These are phyloP conservation scores for Calyptomena viridis DNA, from an alignment of 2,113 vertebrate genomes.

Conservation along the genomic window DNA sequence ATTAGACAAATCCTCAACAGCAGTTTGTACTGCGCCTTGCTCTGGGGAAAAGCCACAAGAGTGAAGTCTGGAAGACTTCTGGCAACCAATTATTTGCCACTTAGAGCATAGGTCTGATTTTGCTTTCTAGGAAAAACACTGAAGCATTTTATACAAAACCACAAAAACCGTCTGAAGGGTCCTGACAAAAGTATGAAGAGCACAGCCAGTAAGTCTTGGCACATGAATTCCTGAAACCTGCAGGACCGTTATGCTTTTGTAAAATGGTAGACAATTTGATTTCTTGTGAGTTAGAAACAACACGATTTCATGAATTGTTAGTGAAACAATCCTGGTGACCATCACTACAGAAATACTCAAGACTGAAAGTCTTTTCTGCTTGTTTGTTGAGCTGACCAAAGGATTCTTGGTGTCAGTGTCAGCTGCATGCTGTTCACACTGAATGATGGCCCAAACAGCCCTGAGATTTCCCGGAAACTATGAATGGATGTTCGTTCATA, in stretches of 20 bases:
- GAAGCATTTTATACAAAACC: neutral
- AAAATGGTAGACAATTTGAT: neutral
- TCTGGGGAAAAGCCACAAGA: neutral
- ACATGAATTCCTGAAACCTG: neutral
- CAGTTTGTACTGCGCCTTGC: neutral
- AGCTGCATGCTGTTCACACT: fast-evolving
- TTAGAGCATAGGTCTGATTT: neutral
- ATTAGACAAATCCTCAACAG: neutral
- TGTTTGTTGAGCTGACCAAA: neutral
- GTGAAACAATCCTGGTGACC: neutral
- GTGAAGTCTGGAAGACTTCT: neutral
- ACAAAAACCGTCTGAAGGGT: neutral
- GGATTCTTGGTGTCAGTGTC: neutral
- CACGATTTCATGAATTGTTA: neutral
- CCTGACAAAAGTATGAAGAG: neutral
- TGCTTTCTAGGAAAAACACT: neutral
- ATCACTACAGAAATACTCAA: neutral
- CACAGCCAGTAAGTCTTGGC: neutral
- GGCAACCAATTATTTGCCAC: neutral
- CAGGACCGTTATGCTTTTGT: neutral
- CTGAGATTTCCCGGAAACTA: neutral
- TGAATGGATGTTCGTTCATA: neutral
- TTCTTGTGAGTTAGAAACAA: neutral
- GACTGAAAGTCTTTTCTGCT: neutral
- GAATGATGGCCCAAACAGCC: neutral